These are phyloP conservation scores for Typhlichthys eigenmanni DNA, from an alignment of 2,797 vertebrate species.

Conservation along the genomic window DNA sequence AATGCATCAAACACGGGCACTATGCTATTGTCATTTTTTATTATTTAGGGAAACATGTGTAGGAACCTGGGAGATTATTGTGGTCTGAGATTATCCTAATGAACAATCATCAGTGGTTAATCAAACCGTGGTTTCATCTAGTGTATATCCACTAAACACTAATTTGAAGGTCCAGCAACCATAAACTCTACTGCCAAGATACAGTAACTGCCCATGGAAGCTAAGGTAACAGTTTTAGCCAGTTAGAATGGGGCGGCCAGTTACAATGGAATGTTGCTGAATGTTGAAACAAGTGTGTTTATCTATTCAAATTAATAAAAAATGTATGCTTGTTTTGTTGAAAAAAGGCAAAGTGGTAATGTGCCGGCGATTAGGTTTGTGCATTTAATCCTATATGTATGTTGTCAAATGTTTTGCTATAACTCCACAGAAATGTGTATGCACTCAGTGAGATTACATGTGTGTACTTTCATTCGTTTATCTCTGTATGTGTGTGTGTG, in stretches of 20 bases:
- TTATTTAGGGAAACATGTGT: not conserved
- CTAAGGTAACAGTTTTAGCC: conserved; percentile 34
- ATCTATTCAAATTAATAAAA: conserved; percentile 62
- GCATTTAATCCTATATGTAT: conserved; percentile 65
- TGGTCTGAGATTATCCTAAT: not conserved
- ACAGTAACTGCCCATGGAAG: conserved; percentile 64
- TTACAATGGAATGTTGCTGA: conserved; percentile 55
- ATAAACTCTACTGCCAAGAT: conserved; percentile 75
- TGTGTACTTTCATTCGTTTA: conserved; percentile 23
- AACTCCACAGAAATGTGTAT: conserved; percentile 19
- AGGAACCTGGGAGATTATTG: conserved; percentile 18
- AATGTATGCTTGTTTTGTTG: conserved; percentile 59
- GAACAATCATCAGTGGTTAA: conserved; percentile 13
- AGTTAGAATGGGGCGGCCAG: conserved; percentile 23
- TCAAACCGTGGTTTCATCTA: too few relatives aligned
- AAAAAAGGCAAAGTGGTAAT: conserved; percentile 47
- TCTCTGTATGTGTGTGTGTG: conserved; percentile 23
- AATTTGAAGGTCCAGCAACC: conserved; percentile 47
- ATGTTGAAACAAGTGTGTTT: conserved; percentile 60
- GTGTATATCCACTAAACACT: conserved; percentile 7
- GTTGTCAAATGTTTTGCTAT: conserved; percentile 52
- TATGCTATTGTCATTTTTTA: not conserved
- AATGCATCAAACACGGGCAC: not conserved
- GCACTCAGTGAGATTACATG: conserved; percentile 48
- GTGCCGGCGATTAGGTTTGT: conserved; percentile 66